Evolutionary conservation across 2,888 invertebrate species (phyloP).

Genomic region (Drosophila meridiana): DNA sequence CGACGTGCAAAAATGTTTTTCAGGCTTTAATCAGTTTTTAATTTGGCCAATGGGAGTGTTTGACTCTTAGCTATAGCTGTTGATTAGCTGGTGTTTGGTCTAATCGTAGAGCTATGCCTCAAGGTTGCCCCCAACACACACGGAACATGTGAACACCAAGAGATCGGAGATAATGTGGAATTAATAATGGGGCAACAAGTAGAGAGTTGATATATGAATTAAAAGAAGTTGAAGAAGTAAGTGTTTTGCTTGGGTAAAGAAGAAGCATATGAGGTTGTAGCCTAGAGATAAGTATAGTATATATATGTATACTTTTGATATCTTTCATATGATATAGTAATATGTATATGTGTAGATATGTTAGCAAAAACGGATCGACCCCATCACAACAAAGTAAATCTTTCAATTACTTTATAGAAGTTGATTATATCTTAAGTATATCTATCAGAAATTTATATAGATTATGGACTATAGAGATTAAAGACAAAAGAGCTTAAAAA

Average conservation of each 20-base stretch:
- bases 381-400: neutral
- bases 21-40: slow-evolving; percentile 53
- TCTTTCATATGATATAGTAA: too few relatives aligned
- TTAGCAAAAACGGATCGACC: too few relatives aligned
- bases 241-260: neutral
- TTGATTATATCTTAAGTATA: neutral
- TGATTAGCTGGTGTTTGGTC: neutral
- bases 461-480: neutral
- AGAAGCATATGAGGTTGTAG: too few relatives aligned
- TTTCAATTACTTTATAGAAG: neutral
- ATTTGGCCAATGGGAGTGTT: slow-evolving; percentile 49
- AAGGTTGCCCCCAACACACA: slow-evolving; percentile 27
- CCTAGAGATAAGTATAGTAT: too few relatives aligned
- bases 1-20: slow-evolving; percentile 64
- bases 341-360: too few relatives aligned
- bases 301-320: too few relatives aligned
- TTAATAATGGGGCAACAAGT: neutral
- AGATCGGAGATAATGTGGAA: slow-evolving; percentile 17
- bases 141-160: slow-evolving; percentile 20
- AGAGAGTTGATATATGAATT: neutral
- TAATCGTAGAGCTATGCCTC: slow-evolving; percentile 21
- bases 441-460: too few relatives aligned
- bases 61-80: neutral
- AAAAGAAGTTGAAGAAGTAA: neutral
- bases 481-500: too few relatives aligned